These are phyloP conservation scores for Tridacna gigas DNA, from an alignment of 2,888 invertebrate genomes.

Conservation along the genomic window DNA sequence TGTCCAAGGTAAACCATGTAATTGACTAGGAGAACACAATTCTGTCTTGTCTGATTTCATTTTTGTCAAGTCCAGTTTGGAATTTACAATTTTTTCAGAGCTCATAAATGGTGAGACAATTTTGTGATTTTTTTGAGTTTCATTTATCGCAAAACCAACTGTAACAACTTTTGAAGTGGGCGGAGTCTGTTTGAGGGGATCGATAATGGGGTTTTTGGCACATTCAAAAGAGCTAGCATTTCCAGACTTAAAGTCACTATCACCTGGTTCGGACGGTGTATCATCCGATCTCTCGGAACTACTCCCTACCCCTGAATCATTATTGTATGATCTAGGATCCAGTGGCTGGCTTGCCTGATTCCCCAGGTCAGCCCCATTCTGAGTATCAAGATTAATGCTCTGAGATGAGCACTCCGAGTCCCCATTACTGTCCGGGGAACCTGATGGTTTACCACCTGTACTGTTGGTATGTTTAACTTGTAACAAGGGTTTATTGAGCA, in stretches of 20 bases:
- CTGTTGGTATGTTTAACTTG: constrained; percentile 64
- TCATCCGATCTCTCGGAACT: constrained; percentile 81
- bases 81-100: constrained; percentile 44
- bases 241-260: constrained; percentile 74
- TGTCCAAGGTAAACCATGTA: constrained; percentile 39
- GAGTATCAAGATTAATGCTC: constrained; percentile 71
- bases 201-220: constrained; percentile 60
- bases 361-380: constrained; percentile 68
- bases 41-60: constrained; percentile 57
- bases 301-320: constrained; percentile 81
- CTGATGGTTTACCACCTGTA: constrained; percentile 55
- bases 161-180: constrained; percentile 70
- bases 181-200: constrained; percentile 54
- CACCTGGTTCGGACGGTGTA: constrained; percentile 79
- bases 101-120: constrained; percentile 48
- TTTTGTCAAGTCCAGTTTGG: constrained; percentile 44
- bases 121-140: constrained; percentile 59
- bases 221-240: constrained; percentile 61
- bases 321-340: constrained; percentile 76
- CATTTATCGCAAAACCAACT: constrained; percentile 72
- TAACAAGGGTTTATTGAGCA: constrained; percentile 73
- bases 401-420: constrained; percentile 79
- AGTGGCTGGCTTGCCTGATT: constrained; percentile 66
- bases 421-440: constrained; percentile 66
- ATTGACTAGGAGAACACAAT: constrained; percentile 60